A percentile compares a stretch with the other conserved stretches of the same genome.
These are phyloP conservation scores for Thumatha senex DNA, from an alignment of 2,888 invertebrate species.

Conservation along the genomic window DNA sequence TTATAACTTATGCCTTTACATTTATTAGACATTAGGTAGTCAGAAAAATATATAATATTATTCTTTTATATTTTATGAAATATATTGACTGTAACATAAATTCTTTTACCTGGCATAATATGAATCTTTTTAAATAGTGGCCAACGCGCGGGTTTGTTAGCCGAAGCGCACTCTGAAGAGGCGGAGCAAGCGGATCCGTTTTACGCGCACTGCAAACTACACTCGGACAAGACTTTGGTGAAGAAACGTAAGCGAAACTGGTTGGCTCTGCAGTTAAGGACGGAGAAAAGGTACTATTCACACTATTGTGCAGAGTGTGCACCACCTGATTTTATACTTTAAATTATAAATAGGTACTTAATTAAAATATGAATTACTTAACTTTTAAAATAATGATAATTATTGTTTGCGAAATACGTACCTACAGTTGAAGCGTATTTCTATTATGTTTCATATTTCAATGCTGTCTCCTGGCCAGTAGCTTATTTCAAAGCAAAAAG, in stretches of 20 bases:
- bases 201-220: conserved; percentile 97
- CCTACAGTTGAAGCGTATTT: no score
- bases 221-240: conserved; percentile 95
- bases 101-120: no score
- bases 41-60: no score
- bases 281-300: conserved; percentile 82
- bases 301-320: not conserved
- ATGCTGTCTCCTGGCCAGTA: no score
- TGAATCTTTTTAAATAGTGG: conserved; percentile 83
- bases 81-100: no score
- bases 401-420: not conserved
- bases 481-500: no score
- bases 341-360: no score
- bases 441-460: no score
- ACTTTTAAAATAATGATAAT: not conserved
- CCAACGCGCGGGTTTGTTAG: conserved; percentile 95
- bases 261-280: conserved; percentile 92
- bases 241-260: conserved; percentile 92
- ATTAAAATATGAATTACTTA: not conserved
- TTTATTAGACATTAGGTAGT: no score
- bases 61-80: no score
- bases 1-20: no score
- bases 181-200: conserved; percentile 98
- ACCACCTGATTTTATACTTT: not conserved
- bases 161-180: conserved; percentile 95